Evolutionary conservation across 2,888 invertebrate species (phyloP), one percentile per base, ranked within the genome.

Genomic region (Synanthedon tipuliformis): DNA sequence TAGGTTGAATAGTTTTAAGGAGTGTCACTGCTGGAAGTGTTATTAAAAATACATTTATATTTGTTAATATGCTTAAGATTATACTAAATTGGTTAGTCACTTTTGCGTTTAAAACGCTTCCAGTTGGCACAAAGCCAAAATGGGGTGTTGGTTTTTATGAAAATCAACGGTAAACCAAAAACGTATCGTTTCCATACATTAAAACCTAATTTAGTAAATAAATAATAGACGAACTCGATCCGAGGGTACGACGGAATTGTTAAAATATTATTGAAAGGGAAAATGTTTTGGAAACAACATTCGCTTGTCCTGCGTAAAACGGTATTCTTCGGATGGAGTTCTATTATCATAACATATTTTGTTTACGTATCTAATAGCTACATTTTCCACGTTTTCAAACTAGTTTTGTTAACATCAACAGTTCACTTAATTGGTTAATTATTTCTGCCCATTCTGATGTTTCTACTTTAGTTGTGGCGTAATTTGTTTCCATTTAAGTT

Each of bases 291-390:
- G 73, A 86, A 87, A 87, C 85, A 85, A 73, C 78, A 79, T 76
- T 81, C 74, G 79, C 64, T 68, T 65, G 62, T 68, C 65, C 58
- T 67, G 64, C 69, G 70, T 63, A 69, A 67, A 68, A 76, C 70
- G 70, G 34, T 68, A 82, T 85, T 85, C 86, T 82, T 85, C 77
- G 83, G 84, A 85, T 84, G 78, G 79, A 77, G 78, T 81, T 75
- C 63, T 81, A 78, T 83, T 84, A 85, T 83, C 75, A 87, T 82
- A 87, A 86, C 83, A 86, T 77, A 77, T 84, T 78, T 78, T 85
- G 85, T 85, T 85, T 82, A 73, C 72, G 73, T 78, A 75, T 82
- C 78, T 81, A 82, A 80, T 76, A 75, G 81, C 72, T 71, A 67
- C 73, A 73, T 75, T 80, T 79, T 81, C 79, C 71, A 61, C 66